These are phyloP conservation scores for Polylopha cassiicola DNA, from an alignment of 2,888 invertebrate species.

Conservation along the genomic window DNA sequence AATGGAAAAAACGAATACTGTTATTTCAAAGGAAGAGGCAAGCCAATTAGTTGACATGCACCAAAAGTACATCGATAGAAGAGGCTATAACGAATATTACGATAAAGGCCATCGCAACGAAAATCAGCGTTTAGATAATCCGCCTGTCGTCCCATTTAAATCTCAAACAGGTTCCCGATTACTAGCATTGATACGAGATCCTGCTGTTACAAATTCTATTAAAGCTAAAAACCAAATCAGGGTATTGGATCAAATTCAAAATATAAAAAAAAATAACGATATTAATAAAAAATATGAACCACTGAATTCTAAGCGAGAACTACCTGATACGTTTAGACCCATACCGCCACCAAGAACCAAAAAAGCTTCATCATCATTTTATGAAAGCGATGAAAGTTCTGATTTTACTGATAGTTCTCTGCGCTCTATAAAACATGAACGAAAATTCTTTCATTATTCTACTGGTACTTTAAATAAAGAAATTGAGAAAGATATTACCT, in stretches of 20 bases:
- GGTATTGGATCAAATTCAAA: constrained; percentile 38
- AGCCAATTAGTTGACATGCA: constrained; percentile 83
- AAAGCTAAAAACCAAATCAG: constrained; percentile 36
- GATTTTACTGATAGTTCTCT: constrained; percentile 60
- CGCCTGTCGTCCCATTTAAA: constrained; percentile 57
- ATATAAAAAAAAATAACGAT: constrained; percentile 27
- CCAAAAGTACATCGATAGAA: constrained; percentile 81
- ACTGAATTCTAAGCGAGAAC: constrained; percentile 28
- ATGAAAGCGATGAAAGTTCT: constrained; percentile 68
- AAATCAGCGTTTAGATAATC: constrained; percentile 28
- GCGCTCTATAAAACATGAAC: constrained; percentile 56
- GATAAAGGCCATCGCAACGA: constrained; percentile 31
- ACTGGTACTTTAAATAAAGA: constrained; percentile 68
- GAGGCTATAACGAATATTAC: constrained; percentile 72
- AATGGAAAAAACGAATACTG: constrained; percentile 73
- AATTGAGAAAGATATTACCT: constrained; percentile 66
- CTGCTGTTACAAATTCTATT: constrained; percentile 48
- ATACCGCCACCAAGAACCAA: constrained; percentile 62
- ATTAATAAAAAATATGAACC: constrained; percentile 29
- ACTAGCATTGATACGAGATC: constrained; percentile 79
- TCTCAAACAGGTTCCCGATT: constrained; percentile 78
- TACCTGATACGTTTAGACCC: constrained; percentile 45
- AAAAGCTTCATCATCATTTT: constrained; percentile 55
- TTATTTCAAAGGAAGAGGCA: constrained; percentile 71
- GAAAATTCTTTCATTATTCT: constrained; percentile 64